These are phyloP conservation scores for Pseudobourletiella spinata DNA, from an alignment of 1,140 invertebrate genomes.

Conservation along the genomic window DNA sequence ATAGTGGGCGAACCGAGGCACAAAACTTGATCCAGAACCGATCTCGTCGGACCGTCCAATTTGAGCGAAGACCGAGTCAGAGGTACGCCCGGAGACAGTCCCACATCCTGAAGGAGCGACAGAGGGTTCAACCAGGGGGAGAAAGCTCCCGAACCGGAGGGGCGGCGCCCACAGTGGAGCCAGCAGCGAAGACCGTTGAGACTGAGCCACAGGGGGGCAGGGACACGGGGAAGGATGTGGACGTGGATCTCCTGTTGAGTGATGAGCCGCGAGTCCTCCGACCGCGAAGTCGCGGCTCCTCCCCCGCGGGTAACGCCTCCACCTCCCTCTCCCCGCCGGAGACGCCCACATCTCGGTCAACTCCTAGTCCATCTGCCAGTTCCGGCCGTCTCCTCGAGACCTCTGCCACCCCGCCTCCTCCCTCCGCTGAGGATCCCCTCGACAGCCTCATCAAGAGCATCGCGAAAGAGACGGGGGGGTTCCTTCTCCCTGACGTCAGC, in stretches of 20 bases:
- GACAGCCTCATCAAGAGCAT: conserved; percentile 55
- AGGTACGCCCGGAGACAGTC: conserved; percentile 80
- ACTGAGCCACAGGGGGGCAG: conserved; percentile 4
- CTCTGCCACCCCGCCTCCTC: conserved; percentile 15
- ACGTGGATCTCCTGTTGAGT: conserved; percentile 23
- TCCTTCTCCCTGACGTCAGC: conserved; percentile 8
- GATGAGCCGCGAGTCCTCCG: conserved; percentile 24
- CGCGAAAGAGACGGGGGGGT: conserved; percentile 45
- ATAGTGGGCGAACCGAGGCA: conserved; percentile 80
- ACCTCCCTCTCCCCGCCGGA: conserved; percentile 26
- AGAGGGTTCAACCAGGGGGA: no score
- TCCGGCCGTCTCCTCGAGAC: conserved; percentile 15
- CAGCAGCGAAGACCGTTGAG: not conserved
- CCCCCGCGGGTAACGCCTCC: conserved; percentile 21
- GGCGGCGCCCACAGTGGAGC: no score
- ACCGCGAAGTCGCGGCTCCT: conserved; percentile 17
- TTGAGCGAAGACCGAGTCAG: conserved; percentile 92
- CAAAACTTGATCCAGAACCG: conserved; percentile 84
- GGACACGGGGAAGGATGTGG: conserved; percentile 2
- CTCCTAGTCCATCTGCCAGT: conserved; percentile 33
- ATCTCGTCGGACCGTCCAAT: conserved; percentile 80
- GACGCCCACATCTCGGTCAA: conserved; percentile 32
- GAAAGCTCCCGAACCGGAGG: no score
- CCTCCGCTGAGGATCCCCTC: conserved; percentile 46
- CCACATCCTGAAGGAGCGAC: conserved; percentile 62